A percentile compares a stretch with the other conserved stretches of the same genome.
Conservation (phyloP, 2,888 invertebrate genomes). For the Geophilus truncorum region DNA sequence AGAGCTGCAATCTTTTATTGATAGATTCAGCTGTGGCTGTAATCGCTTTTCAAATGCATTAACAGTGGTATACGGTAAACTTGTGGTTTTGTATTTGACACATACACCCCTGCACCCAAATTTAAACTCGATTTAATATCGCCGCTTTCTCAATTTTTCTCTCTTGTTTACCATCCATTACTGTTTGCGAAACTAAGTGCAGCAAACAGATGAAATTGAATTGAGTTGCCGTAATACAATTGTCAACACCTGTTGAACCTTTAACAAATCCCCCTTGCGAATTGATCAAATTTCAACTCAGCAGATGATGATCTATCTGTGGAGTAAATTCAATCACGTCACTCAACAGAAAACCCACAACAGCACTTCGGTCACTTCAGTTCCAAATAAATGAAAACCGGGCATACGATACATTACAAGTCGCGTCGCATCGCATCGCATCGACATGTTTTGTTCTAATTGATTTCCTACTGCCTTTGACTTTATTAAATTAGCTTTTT, state of each 20-base stretch:
- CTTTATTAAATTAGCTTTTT: too few species aligned
- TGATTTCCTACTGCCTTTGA: too few species aligned
- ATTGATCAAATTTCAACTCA: neutral
- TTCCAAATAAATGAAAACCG: neutral
- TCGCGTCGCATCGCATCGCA: too few species aligned
- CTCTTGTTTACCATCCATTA: neutral
- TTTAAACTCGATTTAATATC: neutral
- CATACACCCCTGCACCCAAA: too few species aligned
- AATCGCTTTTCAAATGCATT: too few species aligned
- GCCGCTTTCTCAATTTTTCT: neutral
- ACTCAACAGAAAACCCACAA: neutral
- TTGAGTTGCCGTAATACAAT: neutral
- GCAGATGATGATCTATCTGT: neutral
- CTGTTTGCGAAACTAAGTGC: neutral
- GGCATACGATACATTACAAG: too few species aligned
- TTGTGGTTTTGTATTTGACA: too few species aligned
- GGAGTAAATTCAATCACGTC: neutral
- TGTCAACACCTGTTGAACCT: neutral
- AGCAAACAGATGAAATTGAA: neutral
- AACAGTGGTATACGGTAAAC: too few species aligned
- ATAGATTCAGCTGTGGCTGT: too few species aligned
- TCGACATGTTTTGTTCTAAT: too few species aligned
- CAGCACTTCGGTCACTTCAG: neutral
- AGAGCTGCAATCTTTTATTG: too few species aligned
- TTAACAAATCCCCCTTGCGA: neutral